Evolutionary conservation across 1,140 invertebrate genomes (phyloP), one percentile per base, ranked within the genome.

Genomic region (Pseudomyrmex gracilis): DNA sequence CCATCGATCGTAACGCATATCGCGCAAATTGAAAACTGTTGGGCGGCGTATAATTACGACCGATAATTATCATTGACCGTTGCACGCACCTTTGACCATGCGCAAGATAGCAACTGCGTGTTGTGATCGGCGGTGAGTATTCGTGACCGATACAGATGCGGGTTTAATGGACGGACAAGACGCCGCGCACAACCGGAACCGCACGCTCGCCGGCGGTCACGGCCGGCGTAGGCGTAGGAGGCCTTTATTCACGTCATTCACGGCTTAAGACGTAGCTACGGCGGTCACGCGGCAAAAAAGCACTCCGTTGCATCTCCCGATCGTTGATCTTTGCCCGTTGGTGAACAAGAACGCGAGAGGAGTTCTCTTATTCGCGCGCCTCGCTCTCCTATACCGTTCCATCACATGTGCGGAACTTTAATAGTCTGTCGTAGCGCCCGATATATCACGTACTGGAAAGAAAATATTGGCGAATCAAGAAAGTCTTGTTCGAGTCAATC

Each of bases 111-210:
- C 15, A 51, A 71, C 24, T 47, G 53, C 43, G 22, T 17, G n/a
- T 20, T n/a, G 43, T 47, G 24, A 66, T 9, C 82, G 61, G 84
- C 82, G 57, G 68, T 24, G 55, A 74, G 68, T 22, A 43, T 61
- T 84, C 84, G 70, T 84, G 84, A 85, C 83, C 61, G 82, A 85
- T 84, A 85, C 84, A 84, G 84, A 85, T 85, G 83, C 84, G 43
- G 83, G 73, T 85, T 85, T 83, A 85, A 66, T 20, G 68, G 78
- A 60, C 68, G 67, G 22, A 73, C 51, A 34, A 71, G 63, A 73
- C 17, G 34, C 53, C 51, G 71, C 67, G 60, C 61, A 60, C 17
- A 61, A 49, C 49, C 45, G 68, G 70, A 55, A 77, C 74, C 67
- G 80, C 57, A 49, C 34, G 61, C 34, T 73, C 60, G 58, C 67